Evolutionary conservation across 1,140 invertebrate species (phyloP).

Genomic region (Camponotus pennsylvanicus): DNA sequence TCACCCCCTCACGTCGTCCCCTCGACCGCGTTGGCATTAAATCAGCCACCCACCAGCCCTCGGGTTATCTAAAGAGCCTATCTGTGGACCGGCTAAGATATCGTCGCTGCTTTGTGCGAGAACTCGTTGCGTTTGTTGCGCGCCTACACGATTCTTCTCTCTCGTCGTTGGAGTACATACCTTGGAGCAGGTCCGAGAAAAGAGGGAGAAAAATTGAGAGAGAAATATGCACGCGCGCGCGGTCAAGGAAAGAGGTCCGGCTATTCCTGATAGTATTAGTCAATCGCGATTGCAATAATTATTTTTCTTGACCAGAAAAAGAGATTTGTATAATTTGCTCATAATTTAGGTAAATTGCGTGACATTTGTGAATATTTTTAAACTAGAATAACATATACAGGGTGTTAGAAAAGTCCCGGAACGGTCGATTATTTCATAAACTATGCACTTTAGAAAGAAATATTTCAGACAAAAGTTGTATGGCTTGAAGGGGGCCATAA

Average conservation of each 20-base stretch:
- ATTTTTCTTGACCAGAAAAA: not conserved
- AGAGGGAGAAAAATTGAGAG: constrained; percentile 29
- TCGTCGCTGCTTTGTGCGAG: constrained; percentile 60
- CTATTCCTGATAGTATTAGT: constrained; percentile 27
- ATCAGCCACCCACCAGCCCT: constrained; percentile 81
- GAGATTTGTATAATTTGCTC: not conserved
- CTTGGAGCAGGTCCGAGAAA: constrained; percentile 41
- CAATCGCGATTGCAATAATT: not conserved
- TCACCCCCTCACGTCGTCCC: constrained; percentile 11
- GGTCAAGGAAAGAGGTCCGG: not conserved
- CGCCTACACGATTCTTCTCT: constrained; percentile 59
- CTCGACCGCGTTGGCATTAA: constrained; percentile 76
- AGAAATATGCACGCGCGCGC: not conserved
- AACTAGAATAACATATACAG: not conserved
- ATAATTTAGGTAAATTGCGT: not conserved
- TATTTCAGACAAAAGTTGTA: no score
- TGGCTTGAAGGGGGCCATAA: no score
- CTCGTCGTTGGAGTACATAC: constrained; percentile 33
- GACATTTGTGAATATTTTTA: not conserved
- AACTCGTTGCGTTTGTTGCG: constrained; percentile 67
- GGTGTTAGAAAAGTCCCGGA: no score
- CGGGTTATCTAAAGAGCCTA: constrained; percentile 81
- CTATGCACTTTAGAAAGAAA: no score
- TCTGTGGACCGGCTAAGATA: constrained; percentile 79
- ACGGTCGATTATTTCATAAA: no score